phyloP scores from a whole-genome alignment of 2,888 invertebrate species.

The Pammene aurita region DNA sequence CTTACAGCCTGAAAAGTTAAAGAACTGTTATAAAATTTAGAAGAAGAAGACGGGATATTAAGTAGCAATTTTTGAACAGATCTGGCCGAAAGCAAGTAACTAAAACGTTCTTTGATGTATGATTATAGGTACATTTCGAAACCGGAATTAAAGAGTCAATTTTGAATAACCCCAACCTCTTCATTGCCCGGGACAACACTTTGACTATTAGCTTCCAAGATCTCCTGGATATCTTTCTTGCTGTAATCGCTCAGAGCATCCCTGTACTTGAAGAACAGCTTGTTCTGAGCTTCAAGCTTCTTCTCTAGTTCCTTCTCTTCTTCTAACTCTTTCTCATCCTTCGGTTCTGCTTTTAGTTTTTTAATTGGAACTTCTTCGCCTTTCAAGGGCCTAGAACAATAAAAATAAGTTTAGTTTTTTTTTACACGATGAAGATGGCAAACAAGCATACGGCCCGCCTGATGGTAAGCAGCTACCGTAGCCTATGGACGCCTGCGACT shows the following conservation, averaged over 20 bases:
- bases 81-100: no score
- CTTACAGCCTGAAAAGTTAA: no score
- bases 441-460: no score
- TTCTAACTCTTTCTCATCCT: conserved; percentile 77
- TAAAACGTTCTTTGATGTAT: no score
- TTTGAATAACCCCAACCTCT: conserved; percentile 75
- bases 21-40: no score
- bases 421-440: no score
- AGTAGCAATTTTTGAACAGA: no score
- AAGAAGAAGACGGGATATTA: no score
- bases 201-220: conserved; percentile 90
- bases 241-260: conserved; percentile 72
- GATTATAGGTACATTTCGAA: no score
- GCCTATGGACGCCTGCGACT: no score
- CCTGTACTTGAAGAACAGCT: conserved; percentile 74
- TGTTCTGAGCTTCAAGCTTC: conserved; percentile 88
- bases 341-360: conserved; percentile 87
- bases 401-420: not conserved
- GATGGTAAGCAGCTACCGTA: no score
- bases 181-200: conserved; percentile 86
- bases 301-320: conserved; percentile 82
- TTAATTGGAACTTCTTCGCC: conserved; percentile 85
- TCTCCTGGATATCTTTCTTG: conserved; percentile 83
- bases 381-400: conserved; percentile 59
- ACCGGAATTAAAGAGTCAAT: not conserved